Conservation (phyloP, 2,888 invertebrate species). For the Lepidonotus clava region DNA sequence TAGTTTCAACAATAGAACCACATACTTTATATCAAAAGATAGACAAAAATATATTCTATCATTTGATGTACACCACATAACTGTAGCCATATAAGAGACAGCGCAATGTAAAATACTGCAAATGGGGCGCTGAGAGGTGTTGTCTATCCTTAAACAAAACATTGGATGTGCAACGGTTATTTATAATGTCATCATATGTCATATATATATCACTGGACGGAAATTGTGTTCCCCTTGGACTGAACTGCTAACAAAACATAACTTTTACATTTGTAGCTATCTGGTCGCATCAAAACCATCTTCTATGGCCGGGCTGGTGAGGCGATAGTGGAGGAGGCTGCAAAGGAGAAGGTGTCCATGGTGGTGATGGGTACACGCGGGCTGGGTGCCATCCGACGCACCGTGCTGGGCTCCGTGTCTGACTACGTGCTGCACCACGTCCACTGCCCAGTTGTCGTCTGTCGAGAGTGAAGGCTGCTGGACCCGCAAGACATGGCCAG, state of each 20-base stretch:
- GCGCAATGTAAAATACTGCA: not conserved
- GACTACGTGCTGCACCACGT: slow-evolving; percentile 26
- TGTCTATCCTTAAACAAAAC: not conserved
- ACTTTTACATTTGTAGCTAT: not conserved
- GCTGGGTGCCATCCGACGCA: not conserved
- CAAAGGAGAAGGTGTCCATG: not conserved
- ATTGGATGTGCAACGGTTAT: not conserved
- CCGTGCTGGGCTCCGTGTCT: slow-evolving; percentile 16
- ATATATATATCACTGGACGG: too few relatives aligned
- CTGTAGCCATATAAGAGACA: too few relatives aligned
- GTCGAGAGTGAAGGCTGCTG: too few relatives aligned
- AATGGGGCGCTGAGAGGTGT: not conserved
- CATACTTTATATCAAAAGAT: too few relatives aligned
- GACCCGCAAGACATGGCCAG: too few relatives aligned
- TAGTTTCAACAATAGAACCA: too few relatives aligned
- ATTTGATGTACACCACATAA: too few relatives aligned
- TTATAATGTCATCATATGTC: not conserved
- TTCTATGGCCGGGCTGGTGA: not conserved
- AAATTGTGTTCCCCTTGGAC: too few relatives aligned
- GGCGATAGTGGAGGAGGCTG: not conserved
- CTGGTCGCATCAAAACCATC: not conserved
- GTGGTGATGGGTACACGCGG: slow-evolving; percentile 38
- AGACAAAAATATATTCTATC: too few relatives aligned
- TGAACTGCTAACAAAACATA: not conserved
- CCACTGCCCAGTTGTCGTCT: slow-evolving; percentile 41